Evolutionary conservation across 2,888 invertebrate genomes (phyloP).

Genomic region (Ypsolopha scabrella): DNA sequence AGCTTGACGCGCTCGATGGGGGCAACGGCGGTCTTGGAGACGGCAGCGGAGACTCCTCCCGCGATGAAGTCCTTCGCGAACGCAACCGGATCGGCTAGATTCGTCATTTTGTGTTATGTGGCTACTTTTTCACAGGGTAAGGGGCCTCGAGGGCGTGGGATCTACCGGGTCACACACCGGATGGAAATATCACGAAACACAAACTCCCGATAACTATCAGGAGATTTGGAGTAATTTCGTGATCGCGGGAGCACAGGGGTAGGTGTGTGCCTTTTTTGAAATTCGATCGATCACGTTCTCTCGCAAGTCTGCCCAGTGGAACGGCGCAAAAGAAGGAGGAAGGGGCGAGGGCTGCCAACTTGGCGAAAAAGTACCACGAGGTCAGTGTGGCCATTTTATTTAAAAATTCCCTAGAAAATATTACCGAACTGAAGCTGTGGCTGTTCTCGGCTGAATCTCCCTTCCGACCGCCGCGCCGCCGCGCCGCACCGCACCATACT

Average conservation of each 20-base stretch:
- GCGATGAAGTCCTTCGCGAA: constrained; percentile 92
- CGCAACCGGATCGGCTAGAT: constrained; percentile 80
- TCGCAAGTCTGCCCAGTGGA: constrained; percentile 60
- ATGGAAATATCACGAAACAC: constrained; percentile 61
- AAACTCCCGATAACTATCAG: constrained; percentile 60
- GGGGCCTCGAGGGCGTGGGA: constrained; percentile 15
- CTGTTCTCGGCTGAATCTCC: not conserved
- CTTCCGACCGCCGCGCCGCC: not conserved
- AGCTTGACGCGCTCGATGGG: constrained; percentile 97
- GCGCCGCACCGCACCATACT: too few relatives aligned
- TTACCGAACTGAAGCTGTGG: constrained; percentile 1
- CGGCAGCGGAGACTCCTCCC: constrained; percentile 92
- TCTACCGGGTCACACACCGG: constrained; percentile 51
- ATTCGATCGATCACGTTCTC: constrained; percentile 70
- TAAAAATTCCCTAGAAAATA: not conserved
- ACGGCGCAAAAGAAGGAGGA: constrained; percentile 68
- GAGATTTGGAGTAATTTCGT: constrained; percentile 64
- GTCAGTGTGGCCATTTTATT: constrained; percentile 38
- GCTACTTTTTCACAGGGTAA: not conserved
- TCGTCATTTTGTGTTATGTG: constrained; percentile 57
- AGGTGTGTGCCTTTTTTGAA: constrained; percentile 69
- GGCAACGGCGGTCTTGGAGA: constrained; percentile 94
- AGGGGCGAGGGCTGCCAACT: constrained; percentile 62
- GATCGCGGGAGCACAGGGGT: constrained; percentile 65
- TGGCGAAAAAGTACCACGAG: constrained; percentile 56